A percentile compares a stretch with the other conserved stretches of the same genome.
These are phyloP conservation scores for Harmothoe impar DNA, from an alignment of 2,888 invertebrate genomes.

Conservation along the genomic window DNA sequence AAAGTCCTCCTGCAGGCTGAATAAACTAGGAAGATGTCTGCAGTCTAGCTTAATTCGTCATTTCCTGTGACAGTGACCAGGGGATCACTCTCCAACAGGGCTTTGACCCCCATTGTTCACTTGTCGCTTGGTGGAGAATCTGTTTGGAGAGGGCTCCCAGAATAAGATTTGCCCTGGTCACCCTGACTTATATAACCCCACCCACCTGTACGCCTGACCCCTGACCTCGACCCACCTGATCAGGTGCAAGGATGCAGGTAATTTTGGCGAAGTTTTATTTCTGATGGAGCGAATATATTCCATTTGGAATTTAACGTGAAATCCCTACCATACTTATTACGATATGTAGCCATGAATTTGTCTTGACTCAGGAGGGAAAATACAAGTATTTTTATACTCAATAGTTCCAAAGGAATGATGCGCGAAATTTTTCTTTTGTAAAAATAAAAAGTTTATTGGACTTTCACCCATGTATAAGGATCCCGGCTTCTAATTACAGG, in stretches of 20 bases:
- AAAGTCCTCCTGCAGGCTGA: slow-evolving; percentile 35
- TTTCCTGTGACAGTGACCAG: slow-evolving; percentile 34
- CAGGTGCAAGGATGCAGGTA: neutral
- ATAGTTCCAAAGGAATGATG: neutral
- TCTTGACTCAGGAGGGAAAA: neutral
- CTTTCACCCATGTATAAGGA: neutral
- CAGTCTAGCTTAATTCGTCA: slow-evolving; percentile 27
- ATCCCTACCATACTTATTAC: neutral
- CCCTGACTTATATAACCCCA: slow-evolving; percentile 8
- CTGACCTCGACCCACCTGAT: slow-evolving; percentile 48
- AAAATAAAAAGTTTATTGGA: neutral
- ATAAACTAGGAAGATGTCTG: neutral
- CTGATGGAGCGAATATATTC: neutral
- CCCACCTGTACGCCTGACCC: slow-evolving; percentile 22
- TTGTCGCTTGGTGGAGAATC: too few species aligned
- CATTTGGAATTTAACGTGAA: neutral
- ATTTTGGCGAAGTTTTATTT: neutral
- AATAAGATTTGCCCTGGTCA: slow-evolving; percentile 6
- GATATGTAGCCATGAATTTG: neutral
- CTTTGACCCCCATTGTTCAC: neutral
- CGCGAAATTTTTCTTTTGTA: neutral
- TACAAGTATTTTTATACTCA: neutral
- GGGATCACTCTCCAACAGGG: neutral
- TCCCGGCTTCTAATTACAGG: slow-evolving; percentile 43
- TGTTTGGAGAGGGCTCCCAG: neutral